phyloP scores from a whole-genome alignment of 1,140 invertebrate species.

The Drosophila chauvacae region DNA sequence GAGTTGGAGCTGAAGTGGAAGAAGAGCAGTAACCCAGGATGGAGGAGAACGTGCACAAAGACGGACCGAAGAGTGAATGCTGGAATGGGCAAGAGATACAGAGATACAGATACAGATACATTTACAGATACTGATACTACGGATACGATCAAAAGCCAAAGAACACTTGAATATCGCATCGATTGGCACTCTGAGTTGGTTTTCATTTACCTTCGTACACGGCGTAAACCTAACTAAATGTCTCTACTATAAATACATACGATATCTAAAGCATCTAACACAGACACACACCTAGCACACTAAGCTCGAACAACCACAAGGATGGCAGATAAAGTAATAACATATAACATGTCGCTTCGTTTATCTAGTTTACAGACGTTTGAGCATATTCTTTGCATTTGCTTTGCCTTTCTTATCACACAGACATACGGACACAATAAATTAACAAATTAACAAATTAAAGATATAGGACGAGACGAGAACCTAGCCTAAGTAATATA shows the following conservation, averaged over 20 bases:
- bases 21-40: background rate
- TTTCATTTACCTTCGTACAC: slow-evolving; percentile 49
- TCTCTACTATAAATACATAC: slow-evolving; percentile 51
- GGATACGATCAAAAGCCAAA: slow-evolving; percentile 58
- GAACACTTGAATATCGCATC: slow-evolving; percentile 42
- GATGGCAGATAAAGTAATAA: slow-evolving; percentile 9
- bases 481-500: slow-evolving; percentile 58
- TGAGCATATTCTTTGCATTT: slow-evolving; percentile 32
- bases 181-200: slow-evolving; percentile 56
- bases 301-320: slow-evolving; percentile 29
- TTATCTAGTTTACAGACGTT: slow-evolving; percentile 19
- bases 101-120: slow-evolving; percentile 8
- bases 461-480: slow-evolving; percentile 15
- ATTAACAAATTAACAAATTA: slow-evolving; percentile 22
- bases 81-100: background rate
- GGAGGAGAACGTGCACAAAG: slow-evolving; percentile 22
- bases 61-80: slow-evolving; percentile 3
- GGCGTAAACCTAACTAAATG: slow-evolving; percentile 60
- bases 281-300: slow-evolving; percentile 18
- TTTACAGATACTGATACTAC: background rate
- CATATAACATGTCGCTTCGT: slow-evolving; percentile 27
- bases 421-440: background rate
- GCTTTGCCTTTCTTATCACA: slow-evolving; percentile 37
- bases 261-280: slow-evolving; percentile 40
- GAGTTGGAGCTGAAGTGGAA: background rate